A percentile compares a stretch with the other conserved stretches of the same genome.
Evolutionary conservation across 1,140 invertebrate genomes (phyloP).

Genomic region (Philotrypesis tridentata): DNA sequence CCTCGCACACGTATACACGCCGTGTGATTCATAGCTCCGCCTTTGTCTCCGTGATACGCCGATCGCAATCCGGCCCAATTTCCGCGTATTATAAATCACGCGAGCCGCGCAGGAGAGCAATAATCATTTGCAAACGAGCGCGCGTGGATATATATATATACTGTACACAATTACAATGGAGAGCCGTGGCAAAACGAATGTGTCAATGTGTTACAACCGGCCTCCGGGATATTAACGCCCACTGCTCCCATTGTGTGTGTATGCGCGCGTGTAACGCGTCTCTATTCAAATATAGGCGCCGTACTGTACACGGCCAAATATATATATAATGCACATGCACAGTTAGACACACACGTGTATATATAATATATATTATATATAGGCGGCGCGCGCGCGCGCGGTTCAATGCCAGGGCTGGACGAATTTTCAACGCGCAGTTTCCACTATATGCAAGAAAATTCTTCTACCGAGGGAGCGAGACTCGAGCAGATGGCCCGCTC

Average conservation of each 20-base stretch:
- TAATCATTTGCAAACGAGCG: background rate
- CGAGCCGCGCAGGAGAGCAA: background rate
- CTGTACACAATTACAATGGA: too few relatives aligned
- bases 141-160: background rate
- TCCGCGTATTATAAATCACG: background rate
- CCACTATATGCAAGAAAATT: background rate
- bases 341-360: too few relatives aligned
- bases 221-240: background rate
- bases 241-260: background rate
- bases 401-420: too few relatives aligned
- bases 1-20: too few relatives aligned
- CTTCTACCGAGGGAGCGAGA: background rate
- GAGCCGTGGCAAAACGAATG: too few relatives aligned
- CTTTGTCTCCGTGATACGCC: slow-evolving; percentile 8
- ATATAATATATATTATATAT: too few relatives aligned
- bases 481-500: slow-evolving; percentile 21
- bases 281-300: background rate
- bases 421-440: too few relatives aligned
- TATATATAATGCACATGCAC: background rate
- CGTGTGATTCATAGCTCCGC: background rate
- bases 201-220: background rate
- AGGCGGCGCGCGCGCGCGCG: too few relatives aligned
- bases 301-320: background rate
- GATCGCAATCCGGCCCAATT: background rate
- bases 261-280: background rate